phyloP scores from a whole-genome alignment of 2,797 vertebrate genomes.

The Semotilus atromaculatus region DNA sequence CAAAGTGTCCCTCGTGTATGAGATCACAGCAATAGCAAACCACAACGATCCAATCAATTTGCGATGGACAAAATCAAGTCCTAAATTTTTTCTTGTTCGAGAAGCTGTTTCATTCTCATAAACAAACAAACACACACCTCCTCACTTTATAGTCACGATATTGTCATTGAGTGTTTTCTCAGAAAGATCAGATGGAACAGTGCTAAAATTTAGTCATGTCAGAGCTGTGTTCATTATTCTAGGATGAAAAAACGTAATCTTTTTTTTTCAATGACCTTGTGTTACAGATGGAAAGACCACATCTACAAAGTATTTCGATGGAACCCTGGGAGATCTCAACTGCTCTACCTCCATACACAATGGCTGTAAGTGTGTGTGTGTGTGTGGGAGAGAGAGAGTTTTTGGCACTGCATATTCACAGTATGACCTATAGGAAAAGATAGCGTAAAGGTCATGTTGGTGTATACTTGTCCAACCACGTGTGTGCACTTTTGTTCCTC shows the following conservation, averaged over 20 bases:
- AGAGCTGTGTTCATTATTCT: neutral
- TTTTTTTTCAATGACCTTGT: slow-evolving; percentile 16
- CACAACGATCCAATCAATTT: too few species aligned
- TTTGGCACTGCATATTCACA: neutral
- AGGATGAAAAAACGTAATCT: neutral
- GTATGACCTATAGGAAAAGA: slow-evolving; percentile 19
- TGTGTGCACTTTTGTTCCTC: neutral
- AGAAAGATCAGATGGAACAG: slow-evolving; percentile 4
- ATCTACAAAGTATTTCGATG: slow-evolving; percentile 21
- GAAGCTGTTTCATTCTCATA: too few species aligned
- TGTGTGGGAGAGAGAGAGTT: slow-evolving; percentile 17
- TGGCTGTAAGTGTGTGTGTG: slow-evolving; percentile 16
- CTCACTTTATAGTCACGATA: neutral
- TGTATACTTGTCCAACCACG: neutral
- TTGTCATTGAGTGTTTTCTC: slow-evolving; percentile 8
- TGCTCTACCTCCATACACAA: neutral
- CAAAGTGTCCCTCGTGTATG: too few species aligned
- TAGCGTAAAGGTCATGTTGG: neutral
- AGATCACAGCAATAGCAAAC: too few species aligned
- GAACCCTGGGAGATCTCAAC: neutral
- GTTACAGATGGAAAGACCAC: slow-evolving; percentile 39
- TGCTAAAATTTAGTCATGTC: neutral
- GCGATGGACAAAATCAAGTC: too few species aligned
- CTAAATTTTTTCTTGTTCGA: too few species aligned
- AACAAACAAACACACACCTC: neutral